These are phyloP conservation scores for Eupithecia exiguata DNA, from an alignment of 2,888 invertebrate species.

Conservation along the genomic window DNA sequence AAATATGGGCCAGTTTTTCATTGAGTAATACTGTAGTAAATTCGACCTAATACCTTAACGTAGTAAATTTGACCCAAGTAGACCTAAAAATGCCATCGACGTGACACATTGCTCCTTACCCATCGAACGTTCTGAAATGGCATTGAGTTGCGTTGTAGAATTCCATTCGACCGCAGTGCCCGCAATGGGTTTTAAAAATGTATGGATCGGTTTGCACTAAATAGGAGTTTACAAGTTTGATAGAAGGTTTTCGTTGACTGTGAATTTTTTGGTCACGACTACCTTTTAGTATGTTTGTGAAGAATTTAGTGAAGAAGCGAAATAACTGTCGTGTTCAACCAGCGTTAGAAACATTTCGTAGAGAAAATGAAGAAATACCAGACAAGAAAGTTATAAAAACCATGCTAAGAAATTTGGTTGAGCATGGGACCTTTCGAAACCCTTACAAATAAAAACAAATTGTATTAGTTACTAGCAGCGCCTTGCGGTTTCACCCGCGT, in stretches of 20 bases:
- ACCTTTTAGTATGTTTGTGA: too few species aligned
- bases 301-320: too few species aligned
- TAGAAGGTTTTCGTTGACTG: not conserved
- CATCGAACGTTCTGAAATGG: not conserved
- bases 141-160: slow-evolving; percentile 16
- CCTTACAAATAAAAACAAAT: too few species aligned
- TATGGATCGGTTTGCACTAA: slow-evolving; percentile 4
- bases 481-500: too few species aligned
- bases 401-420: too few species aligned
- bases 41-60: not conserved
- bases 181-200: slow-evolving; percentile 16
- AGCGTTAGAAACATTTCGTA: too few species aligned
- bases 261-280: not conserved
- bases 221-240: not conserved
- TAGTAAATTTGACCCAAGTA: not conserved
- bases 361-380: too few species aligned
- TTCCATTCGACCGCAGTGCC: not conserved
- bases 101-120: slow-evolving; percentile 7
- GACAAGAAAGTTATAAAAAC: too few species aligned
- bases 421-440: too few species aligned
- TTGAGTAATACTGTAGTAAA: not conserved
- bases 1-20: not conserved
- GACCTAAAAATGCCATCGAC: slow-evolving; percentile 1
- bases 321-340: too few species aligned
- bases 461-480: too few species aligned